A percentile compares a stretch with the other conserved stretches of the same genome.
phyloP scores from a whole-genome alignment of 2,797 vertebrate genomes.

The Liparis tanakae region DNA sequence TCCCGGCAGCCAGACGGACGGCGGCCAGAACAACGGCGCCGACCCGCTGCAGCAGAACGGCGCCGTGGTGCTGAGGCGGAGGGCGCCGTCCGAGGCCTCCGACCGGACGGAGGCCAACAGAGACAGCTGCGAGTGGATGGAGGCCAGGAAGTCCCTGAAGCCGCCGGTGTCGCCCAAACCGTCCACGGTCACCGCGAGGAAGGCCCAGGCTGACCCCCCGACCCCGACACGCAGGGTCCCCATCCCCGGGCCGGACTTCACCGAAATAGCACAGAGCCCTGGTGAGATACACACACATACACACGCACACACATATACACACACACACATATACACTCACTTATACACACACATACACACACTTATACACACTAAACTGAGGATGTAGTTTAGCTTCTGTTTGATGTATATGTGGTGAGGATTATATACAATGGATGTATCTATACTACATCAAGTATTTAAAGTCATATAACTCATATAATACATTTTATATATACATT shows the following conservation, averaged over 20 bases:
- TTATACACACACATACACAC: neutral
- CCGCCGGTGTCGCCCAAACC: slow-evolving; percentile 94
- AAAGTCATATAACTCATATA: too few relatives aligned
- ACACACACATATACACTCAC: slow-evolving; percentile 6
- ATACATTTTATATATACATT: too few relatives aligned
- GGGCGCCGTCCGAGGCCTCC: slow-evolving; percentile 84
- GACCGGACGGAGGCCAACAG: slow-evolving; percentile 64
- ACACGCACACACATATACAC: neutral
- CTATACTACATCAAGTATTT: too few relatives aligned
- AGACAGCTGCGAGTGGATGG: slow-evolving; percentile 79
- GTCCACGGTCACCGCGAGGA: slow-evolving; percentile 75
- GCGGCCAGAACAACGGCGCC: slow-evolving; percentile 28
- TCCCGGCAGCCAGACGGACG: slow-evolving; percentile 34
- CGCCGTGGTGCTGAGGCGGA: slow-evolving; percentile 75
- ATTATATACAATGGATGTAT: too few relatives aligned
- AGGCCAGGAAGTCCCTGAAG: slow-evolving; percentile 87
- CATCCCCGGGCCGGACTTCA: slow-evolving; percentile 86
- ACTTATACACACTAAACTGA: slow-evolving; percentile 9
- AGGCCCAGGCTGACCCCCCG: slow-evolving; percentile 84
- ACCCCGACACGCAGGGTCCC: slow-evolving; percentile 89
- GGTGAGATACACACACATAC: slow-evolving; percentile 74
- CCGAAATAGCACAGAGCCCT: slow-evolving; percentile 81
- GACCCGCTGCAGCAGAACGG: slow-evolving; percentile 74
- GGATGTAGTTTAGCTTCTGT: neutral
- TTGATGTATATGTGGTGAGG: neutral